phyloP scores from a whole-genome alignment of 2,113 vertebrate genomes.

The Psittacus erithacus region DNA sequence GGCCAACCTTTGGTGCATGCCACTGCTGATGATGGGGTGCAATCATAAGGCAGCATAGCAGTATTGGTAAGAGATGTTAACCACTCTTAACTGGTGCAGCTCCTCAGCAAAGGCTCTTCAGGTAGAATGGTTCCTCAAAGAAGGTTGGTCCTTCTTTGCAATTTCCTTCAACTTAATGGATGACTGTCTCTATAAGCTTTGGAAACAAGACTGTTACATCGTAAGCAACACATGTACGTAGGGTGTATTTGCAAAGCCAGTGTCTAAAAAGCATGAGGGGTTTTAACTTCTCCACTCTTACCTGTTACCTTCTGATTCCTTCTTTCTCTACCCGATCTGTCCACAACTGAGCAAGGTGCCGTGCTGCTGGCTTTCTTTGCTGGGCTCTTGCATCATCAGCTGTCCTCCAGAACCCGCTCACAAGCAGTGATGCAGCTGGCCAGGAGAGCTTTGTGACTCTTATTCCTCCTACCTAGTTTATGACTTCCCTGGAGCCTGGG shows the following conservation, averaged over 20 bases:
- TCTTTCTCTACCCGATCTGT: conserved; percentile 47
- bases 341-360: conserved; percentile 58
- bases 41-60: neutral
- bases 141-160: neutral
- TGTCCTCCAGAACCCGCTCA: conserved; percentile 61
- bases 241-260: conserved; percentile 40
- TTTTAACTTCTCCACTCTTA: conserved; percentile 40
- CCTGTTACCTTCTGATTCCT: conserved; percentile 58
- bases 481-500: conserved; percentile 65
- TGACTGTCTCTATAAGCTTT: neutral
- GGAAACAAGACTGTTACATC: neutral
- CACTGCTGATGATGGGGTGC: neutral
- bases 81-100: neutral
- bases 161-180: neutral
- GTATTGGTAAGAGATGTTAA: neutral
- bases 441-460: neutral
- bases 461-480: conserved; percentile 56
- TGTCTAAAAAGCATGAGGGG: conserved; percentile 20
- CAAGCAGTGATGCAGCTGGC: conserved; percentile 35
- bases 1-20: neutral
- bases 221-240: conserved; percentile 3
- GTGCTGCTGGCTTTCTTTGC: conserved; percentile 48
- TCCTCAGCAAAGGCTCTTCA: neutral
- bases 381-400: conserved; percentile 36
- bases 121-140: neutral